Evolutionary conservation across 2,113 vertebrate genomes (phyloP).

Genomic region (Syrmaticus mikado): DNA sequence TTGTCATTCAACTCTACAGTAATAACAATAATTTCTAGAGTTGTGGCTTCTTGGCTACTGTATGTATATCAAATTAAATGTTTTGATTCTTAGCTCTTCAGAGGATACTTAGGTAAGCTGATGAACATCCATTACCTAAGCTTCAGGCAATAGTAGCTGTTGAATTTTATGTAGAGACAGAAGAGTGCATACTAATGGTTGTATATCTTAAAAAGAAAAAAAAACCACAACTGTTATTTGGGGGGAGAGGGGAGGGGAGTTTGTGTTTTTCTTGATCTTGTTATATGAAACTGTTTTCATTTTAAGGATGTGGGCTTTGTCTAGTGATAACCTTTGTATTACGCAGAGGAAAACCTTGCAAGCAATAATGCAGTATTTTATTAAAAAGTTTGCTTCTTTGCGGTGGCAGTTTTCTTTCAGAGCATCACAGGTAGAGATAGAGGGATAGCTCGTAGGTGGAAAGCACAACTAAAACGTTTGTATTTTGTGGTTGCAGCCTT

Average conservation of each 20-base stretch:
- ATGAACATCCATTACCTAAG: background rate
- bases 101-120: background rate
- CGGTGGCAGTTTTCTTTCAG: background rate
- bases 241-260: too few species aligned
- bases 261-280: background rate
- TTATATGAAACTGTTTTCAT: background rate
- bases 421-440: background rate
- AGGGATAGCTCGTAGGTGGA: background rate
- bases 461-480: slow-evolving; percentile 6
- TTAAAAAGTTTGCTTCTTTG: slow-evolving; percentile 5
- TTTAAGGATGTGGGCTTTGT: background rate
- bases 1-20: background rate
- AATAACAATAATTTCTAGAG: background rate
- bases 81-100: slow-evolving; percentile 15
- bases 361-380: background rate
- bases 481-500: slow-evolving; percentile 6
- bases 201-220: background rate
- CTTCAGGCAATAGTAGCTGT: background rate
- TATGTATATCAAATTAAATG: background rate
- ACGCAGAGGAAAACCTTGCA: background rate
- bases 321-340: background rate
- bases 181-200: background rate
- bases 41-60: background rate
- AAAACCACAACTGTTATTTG: background rate
- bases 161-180: background rate